Percentiles rank a stretch among this genome's conserved stretches.
Conservation (phyloP, 2,888 invertebrate species). For the Cryptus viduatorius region DNA sequence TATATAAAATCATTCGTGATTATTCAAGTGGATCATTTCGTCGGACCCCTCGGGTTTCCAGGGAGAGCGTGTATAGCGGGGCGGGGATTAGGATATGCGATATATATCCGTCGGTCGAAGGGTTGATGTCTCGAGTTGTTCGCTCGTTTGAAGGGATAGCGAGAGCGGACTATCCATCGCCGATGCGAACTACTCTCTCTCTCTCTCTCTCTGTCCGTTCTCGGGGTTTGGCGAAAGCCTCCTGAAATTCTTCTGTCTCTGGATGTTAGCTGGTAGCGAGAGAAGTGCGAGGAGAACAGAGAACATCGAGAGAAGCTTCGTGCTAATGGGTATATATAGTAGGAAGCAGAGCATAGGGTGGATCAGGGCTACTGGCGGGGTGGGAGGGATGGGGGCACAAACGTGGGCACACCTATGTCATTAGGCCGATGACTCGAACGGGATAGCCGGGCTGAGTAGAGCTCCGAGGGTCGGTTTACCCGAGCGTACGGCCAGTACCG, state of each 20-base stretch:
- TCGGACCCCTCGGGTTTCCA: constrained; percentile 5
- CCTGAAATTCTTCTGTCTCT: constrained; percentile 37
- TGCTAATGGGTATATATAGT: constrained; percentile 22
- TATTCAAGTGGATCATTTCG: constrained; percentile 57
- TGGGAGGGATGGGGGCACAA: constrained; percentile 41
- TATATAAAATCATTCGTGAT: constrained; percentile 51
- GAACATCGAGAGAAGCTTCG: constrained; percentile 46
- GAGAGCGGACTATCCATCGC: constrained; percentile 30
- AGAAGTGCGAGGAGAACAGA: constrained; percentile 28
- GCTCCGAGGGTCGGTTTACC: constrained; percentile 73
- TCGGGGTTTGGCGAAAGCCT: constrained; percentile 54
- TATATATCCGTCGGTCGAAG: constrained; percentile 43
- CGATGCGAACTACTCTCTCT: constrained; percentile 9
- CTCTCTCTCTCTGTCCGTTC: constrained; percentile 20
- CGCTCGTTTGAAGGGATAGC: constrained; percentile 57
- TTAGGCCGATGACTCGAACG: constrained; percentile 78
- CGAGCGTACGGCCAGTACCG: constrained; percentile 66
- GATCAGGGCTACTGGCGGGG: not conserved
- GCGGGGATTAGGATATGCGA: constrained; percentile 40
- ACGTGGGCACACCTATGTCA: constrained; percentile 77
- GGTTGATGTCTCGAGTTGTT: constrained; percentile 64
- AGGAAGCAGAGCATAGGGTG: not conserved
- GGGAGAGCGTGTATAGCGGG: not conserved
- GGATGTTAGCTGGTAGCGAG: constrained; percentile 40
- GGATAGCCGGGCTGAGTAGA: constrained; percentile 72